Conservation (phyloP, 2,797 vertebrate species). For the Chaetophractus vellerosus region DNA sequence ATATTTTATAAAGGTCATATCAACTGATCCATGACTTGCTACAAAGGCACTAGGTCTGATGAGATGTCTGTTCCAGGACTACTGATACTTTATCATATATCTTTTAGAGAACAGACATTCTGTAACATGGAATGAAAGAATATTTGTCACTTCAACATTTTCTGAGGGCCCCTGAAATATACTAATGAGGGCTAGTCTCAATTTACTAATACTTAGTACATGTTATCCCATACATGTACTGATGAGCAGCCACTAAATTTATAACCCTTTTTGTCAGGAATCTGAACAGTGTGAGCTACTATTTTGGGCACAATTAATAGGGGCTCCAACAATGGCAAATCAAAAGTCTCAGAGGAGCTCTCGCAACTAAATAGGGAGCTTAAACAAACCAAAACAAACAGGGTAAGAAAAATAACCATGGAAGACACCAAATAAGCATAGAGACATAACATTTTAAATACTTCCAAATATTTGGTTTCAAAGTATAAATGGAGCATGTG, state of each 20-base stretch:
- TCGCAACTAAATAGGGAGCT: slow-evolving; percentile 69
- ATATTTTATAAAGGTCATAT: slow-evolving; percentile 42
- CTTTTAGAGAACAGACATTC: slow-evolving; percentile 32
- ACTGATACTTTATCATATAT: neutral
- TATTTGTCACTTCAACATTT: slow-evolving; percentile 17
- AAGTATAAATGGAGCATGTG: slow-evolving; percentile 80
- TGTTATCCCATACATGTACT: slow-evolving; percentile 9
- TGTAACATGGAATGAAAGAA: neutral
- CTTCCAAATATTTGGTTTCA: slow-evolving; percentile 82
- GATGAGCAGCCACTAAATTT: neutral
- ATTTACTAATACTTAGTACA: neutral
- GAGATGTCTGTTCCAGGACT: slow-evolving; percentile 24
- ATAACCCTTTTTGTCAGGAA: slow-evolving; percentile 53
- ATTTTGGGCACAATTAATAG: slow-evolving; percentile 56
- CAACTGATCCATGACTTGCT: neutral
- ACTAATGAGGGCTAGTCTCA: neutral
- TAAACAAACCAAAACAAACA: slow-evolving; percentile 78
- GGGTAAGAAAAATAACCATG: slow-evolving; percentile 79
- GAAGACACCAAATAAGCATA: slow-evolving; percentile 76
- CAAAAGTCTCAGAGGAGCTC: slow-evolving; percentile 64
- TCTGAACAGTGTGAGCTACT: slow-evolving; percentile 47
- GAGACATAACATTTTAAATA: slow-evolving; percentile 77
- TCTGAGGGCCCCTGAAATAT: neutral
- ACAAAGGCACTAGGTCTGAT: neutral
- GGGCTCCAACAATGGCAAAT: slow-evolving; percentile 64